Conservation (phyloP, 2,797 vertebrate species). For the Catostomus latipinnis region DNA sequence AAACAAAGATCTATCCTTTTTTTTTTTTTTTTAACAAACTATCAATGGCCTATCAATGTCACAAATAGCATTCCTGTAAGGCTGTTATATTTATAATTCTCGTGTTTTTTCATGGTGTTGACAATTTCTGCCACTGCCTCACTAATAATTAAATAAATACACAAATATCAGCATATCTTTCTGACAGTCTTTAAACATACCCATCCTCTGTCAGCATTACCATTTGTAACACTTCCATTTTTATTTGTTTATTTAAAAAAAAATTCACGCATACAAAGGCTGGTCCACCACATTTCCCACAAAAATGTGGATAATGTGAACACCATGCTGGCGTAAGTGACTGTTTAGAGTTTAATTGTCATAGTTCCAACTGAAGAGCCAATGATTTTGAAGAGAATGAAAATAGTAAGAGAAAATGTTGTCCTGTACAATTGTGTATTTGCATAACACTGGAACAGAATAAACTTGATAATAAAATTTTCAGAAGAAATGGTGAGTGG, state of each 20-base stretch:
- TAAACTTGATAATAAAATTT: not conserved
- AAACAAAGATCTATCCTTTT: too few species aligned
- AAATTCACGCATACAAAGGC: slow-evolving; percentile 23
- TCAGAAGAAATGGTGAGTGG: not conserved
- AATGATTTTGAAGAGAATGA: slow-evolving; percentile 11
- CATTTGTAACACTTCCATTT: slow-evolving; percentile 46
- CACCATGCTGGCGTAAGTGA: slow-evolving; percentile 34
- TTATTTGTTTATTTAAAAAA: slow-evolving; percentile 8
- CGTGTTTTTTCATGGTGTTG: too few species aligned
- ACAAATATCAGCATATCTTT: slow-evolving; percentile 46
- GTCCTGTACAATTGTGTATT: too few species aligned
- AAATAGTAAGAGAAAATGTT: not conserved
- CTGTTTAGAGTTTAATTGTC: slow-evolving; percentile 18
- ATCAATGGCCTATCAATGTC: too few species aligned
- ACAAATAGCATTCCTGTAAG: too few species aligned
- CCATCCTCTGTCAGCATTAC: slow-evolving; percentile 51
- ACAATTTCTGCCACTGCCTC: slow-evolving; percentile 48
- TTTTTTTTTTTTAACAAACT: too few species aligned
- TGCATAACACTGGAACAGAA: too few species aligned
- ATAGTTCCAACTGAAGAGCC: slow-evolving; percentile 14
- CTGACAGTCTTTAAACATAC: slow-evolving; percentile 53
- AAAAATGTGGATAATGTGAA: slow-evolving; percentile 55
- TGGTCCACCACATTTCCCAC: slow-evolving; percentile 38
- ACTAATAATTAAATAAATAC: slow-evolving; percentile 50
- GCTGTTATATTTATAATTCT: too few species aligned